phyloP scores from a whole-genome alignment of 2,113 vertebrate species.

The Hystrix cristata region DNA sequence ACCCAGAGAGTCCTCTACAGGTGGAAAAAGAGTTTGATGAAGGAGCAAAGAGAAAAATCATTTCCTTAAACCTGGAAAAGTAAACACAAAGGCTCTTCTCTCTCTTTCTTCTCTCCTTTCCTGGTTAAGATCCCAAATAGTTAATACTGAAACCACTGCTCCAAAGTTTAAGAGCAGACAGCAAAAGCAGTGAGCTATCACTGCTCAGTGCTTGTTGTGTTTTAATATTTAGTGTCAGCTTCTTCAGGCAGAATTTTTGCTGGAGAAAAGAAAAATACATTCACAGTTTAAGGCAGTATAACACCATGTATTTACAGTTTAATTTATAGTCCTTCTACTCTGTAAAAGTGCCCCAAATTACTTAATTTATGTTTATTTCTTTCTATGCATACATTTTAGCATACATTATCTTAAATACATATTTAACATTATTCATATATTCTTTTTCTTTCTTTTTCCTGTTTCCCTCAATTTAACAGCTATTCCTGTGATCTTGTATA shows the following conservation, averaged over 20 bases:
- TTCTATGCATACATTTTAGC: neutral
- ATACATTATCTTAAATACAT: conserved; percentile 43
- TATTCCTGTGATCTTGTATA: neutral
- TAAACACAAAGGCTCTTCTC: neutral
- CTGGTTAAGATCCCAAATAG: neutral
- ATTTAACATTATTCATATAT: conserved; percentile 2
- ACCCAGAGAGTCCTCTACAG: conserved; percentile 50
- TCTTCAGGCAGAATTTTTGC: neutral
- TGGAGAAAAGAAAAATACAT: neutral
- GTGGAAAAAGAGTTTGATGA: conserved; percentile 51
- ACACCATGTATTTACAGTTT: neutral
- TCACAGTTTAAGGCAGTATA: neutral
- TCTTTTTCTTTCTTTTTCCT: neutral
- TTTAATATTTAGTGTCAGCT: neutral
- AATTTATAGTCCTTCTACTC: neutral
- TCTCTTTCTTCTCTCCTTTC: too few species aligned
- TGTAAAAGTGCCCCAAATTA: conserved; percentile 48
- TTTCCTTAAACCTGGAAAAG: neutral
- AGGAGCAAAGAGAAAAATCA: neutral
- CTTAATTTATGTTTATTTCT: neutral
- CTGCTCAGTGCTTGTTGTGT: too few species aligned
- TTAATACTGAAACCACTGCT: neutral
- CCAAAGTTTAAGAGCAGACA: neutral
- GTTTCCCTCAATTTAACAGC: neutral
- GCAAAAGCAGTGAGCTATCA: neutral